Evolutionary conservation across 1,140 invertebrate genomes (phyloP).

Genomic region (Scaptomyza montana): DNA sequence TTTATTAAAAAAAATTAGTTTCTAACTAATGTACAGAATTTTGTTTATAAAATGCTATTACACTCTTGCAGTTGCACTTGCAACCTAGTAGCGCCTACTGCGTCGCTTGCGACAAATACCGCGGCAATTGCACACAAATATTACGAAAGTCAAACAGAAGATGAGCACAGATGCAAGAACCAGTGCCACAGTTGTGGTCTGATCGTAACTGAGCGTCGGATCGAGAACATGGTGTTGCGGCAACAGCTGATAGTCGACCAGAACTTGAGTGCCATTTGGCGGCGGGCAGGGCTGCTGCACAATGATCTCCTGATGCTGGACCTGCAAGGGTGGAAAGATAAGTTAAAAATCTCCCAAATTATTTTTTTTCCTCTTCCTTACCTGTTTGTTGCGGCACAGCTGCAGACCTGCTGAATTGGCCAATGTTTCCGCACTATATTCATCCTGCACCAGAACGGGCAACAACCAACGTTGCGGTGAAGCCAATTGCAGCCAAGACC

Average conservation of each 20-base stretch:
- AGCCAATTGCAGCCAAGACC: conserved; percentile 87
- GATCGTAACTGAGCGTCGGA: conserved; percentile 83
- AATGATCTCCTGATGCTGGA: conserved; percentile 92
- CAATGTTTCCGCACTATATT: conserved; percentile 87
- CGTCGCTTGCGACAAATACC: conserved; percentile 75
- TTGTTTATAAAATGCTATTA: conserved; percentile 11
- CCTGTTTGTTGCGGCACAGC: conserved; percentile 88
- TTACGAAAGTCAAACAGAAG: conserved; percentile 85
- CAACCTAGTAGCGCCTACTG: conserved; percentile 57
- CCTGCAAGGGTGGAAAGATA: conserved; percentile 80
- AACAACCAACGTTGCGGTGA: conserved; percentile 91
- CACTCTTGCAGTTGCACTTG: conserved; percentile 8
- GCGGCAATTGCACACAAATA: conserved; percentile 86
- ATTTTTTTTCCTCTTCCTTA: conserved; percentile 39
- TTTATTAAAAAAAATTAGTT: conserved; percentile 65
- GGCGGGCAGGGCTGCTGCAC: conserved; percentile 90
- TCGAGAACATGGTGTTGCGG: conserved; percentile 84
- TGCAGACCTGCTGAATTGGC: conserved; percentile 85
- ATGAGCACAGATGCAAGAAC: conserved; percentile 86
- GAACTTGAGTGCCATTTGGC: conserved; percentile 89
- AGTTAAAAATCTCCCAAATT: neutral
- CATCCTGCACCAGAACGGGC: conserved; percentile 87
- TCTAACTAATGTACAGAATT: conserved; percentile 58
- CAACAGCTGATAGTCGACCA: conserved; percentile 86
- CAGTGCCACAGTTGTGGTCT: conserved; percentile 85